Conservation (phyloP, 2,113 vertebrate species). For the Dasyurus viverrinus region DNA sequence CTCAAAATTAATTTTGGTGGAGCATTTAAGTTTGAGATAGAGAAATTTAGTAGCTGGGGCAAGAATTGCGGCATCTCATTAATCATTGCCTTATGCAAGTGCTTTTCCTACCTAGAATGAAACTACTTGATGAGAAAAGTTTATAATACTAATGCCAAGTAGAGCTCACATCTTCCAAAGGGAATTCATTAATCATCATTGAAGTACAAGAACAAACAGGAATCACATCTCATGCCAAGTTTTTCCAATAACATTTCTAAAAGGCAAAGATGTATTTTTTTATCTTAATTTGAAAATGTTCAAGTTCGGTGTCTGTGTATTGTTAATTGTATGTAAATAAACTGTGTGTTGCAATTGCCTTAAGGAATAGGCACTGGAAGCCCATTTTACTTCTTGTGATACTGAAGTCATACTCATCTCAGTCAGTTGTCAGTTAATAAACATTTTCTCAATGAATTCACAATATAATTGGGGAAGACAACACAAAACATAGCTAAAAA, state of each 20-base stretch:
- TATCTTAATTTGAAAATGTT: constrained; percentile 77
- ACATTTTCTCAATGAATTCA: not conserved
- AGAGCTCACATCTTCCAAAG: constrained; percentile 71
- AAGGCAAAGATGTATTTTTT: constrained; percentile 64
- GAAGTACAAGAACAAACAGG: constrained; percentile 81
- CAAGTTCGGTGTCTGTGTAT: constrained; percentile 79
- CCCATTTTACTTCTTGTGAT: not conserved
- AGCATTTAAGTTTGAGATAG: constrained; percentile 66
- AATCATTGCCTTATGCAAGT: constrained; percentile 76
- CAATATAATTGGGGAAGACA: not conserved
- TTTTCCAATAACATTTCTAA: constrained; percentile 79
- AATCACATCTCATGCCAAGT: constrained; percentile 73
- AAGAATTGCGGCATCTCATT: constrained; percentile 68
- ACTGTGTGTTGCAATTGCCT: constrained; percentile 41
- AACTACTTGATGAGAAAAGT: constrained; percentile 65
- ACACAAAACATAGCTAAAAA: not conserved
- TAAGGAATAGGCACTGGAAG: constrained; percentile 39
- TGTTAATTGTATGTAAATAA: constrained; percentile 76
- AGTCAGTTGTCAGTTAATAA: not conserved
- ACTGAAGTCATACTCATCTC: not conserved
- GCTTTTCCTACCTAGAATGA: constrained; percentile 71
- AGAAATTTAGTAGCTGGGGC: constrained; percentile 47
- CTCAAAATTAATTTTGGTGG: constrained; percentile 75
- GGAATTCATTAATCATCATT: constrained; percentile 77
- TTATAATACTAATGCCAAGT: constrained; percentile 58